Evolutionary conservation across 2,888 invertebrate species (phyloP).

Genomic region (Drosophila tripunctata): DNA sequence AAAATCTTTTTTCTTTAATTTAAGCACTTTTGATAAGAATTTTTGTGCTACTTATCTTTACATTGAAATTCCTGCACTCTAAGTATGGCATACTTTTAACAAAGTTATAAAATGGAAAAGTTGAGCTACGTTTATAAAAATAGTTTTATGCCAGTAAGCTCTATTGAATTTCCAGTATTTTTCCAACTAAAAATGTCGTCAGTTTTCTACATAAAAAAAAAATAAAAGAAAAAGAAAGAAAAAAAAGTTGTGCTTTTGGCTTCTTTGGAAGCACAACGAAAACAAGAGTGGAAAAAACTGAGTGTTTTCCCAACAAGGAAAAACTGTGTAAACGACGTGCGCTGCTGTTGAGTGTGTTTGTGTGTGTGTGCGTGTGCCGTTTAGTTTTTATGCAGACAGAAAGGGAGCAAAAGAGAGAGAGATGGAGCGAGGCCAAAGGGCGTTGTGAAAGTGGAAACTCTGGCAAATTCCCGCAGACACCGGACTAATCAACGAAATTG

Average conservation of each 20-base stretch:
- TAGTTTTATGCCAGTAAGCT: conserved; percentile 8
- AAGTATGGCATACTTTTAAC: background rate
- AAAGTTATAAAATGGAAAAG: background rate
- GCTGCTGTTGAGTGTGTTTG: conserved; percentile 1
- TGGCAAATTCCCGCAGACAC: conserved; percentile 53
- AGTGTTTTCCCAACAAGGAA: conserved; percentile 16
- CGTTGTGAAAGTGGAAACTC: conserved; percentile 6
- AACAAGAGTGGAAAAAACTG: conserved; percentile 16
- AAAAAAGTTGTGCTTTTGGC: conserved; percentile 5
- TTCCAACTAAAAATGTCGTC: background rate
- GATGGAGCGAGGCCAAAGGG: background rate
- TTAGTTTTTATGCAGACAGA: conserved; percentile 65
- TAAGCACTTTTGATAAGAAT: background rate
- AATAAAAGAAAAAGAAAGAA: background rate
- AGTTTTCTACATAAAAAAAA: background rate
- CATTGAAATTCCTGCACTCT: background rate
- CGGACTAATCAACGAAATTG: conserved; percentile 70
- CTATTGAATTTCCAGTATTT: background rate
- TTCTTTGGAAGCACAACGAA: conserved; percentile 5
- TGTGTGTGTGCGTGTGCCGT: conserved; percentile 22
- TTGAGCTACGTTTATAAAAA: background rate
- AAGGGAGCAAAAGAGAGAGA: background rate
- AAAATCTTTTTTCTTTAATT: no score
- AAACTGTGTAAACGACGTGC: conserved; percentile 20
- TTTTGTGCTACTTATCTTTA: background rate